A percentile compares a stretch with the other conserved stretches of the same genome.
phyloP scores from a whole-genome alignment of 1,140 invertebrate species.

The Rhynchophorus ferrugineus region DNA sequence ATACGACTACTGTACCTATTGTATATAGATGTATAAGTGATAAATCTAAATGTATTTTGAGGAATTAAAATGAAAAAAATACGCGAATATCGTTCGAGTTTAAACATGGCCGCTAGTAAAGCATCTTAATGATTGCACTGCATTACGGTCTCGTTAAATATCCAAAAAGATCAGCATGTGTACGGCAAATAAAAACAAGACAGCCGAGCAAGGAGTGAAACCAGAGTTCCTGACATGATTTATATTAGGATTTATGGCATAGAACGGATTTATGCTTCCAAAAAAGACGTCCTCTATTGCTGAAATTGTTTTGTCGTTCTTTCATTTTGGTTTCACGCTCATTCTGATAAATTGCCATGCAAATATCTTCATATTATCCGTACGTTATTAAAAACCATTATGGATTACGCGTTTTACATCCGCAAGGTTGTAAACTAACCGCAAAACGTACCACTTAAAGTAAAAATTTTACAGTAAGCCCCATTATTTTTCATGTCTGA shows the following conservation, averaged over 20 bases:
- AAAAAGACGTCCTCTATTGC: neutral
- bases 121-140: conserved; percentile 1
- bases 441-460: no score
- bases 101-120: neutral
- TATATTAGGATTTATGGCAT: conserved; percentile 1
- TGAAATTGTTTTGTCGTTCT: neutral
- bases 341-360: neutral
- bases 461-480: no score
- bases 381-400: no score
- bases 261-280: neutral
- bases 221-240: conserved; percentile 1
- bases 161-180: conserved; percentile 2
- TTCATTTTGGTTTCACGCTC: neutral
- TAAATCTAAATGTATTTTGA: no score
- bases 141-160: conserved; percentile 3
- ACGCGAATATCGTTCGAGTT: neutral
- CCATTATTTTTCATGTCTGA: no score
- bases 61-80: no score
- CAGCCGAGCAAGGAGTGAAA: neutral
- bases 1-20: no score
- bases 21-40: no score
- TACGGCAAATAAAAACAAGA: neutral
- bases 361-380: neutral
- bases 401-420: no score
- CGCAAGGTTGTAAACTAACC: no score